Base-by-base conservation (phyloP, 2,888 invertebrate species). In the Galerucella pusilla region DNA sequence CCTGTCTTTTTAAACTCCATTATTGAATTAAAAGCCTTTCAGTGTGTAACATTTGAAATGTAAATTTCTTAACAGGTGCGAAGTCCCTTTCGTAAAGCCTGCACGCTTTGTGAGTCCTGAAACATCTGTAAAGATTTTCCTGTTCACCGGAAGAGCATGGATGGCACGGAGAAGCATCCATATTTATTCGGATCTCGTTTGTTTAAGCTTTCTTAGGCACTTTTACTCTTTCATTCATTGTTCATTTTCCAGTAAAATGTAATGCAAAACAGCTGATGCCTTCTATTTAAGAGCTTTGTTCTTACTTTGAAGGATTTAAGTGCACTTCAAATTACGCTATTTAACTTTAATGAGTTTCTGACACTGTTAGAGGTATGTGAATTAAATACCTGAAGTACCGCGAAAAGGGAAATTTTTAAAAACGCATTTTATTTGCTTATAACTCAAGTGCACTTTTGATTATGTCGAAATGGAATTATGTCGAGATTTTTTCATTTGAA, bases 231-330 rank as follows among this genome's bases (percentile, higher is more conserved):
- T 68, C 59, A 35, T 52, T 73, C 70, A 63, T 76, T 65, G 70
- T 66, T 66, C 65, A 20, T 49, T 46, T 75, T 68, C 71, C 67
- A 45, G 74, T 60, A 73, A 74, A 77, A 75, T 70, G 76, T 77
- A 80, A 80, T 76, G 71, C 78, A 63, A 67, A 76, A 78, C 76
- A 74, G 71, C 76, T 80, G 78, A 78, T 78, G 73, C 76, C 75
- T 74, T 78, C 65, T 66, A 64, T 68, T 74, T 57, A 9, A 46
- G 35, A 45, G 77, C 61, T 75, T 77, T 77, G 75, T 73, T 73
- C 61, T 74, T 73, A 73, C 65, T 61, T 75, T 73, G 42, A 57
- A 59, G 65, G 46, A 65, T 72, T 73, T 69, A 65, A 71, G 73
- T 71, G 68, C 68, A 65, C 57, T 59, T 57, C 35, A 73, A 73